Evolutionary conservation across 2,797 vertebrate species (phyloP).

Genomic region (Clamator glandarius): DNA sequence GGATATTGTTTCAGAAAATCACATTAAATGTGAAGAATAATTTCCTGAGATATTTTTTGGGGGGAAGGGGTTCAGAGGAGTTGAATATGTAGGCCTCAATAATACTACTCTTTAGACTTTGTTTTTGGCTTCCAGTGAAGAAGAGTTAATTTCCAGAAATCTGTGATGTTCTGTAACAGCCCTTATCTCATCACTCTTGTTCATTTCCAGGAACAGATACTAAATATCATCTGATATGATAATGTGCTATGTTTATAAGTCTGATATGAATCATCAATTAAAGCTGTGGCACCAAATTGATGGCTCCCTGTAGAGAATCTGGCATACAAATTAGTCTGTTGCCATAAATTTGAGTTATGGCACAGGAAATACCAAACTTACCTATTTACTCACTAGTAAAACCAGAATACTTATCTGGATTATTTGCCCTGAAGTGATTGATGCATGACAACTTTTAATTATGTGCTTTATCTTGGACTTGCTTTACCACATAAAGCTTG

Average conservation of each 20-base stretch:
- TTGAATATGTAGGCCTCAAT: not conserved
- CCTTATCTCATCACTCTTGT: slow-evolving; percentile 21
- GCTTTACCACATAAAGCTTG: not conserved
- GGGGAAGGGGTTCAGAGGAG: too few species aligned
- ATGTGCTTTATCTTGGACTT: not conserved
- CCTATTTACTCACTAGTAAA: not conserved
- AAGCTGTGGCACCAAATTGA: slow-evolving; percentile 33
- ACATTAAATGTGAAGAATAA: slow-evolving; percentile 5
- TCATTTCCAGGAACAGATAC: slow-evolving; percentile 53
- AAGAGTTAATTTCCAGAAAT: slow-evolving; percentile 29
- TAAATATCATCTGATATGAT: slow-evolving; percentile 40
- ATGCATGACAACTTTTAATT: not conserved
- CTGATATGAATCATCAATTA: slow-evolving; percentile 50
- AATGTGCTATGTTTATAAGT: slow-evolving; percentile 17
- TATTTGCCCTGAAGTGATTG: slow-evolving; percentile 34
- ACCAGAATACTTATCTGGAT: slow-evolving; percentile 17
- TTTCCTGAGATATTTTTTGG: not conserved
- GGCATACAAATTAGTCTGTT: slow-evolving; percentile 1
- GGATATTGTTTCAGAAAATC: not conserved
- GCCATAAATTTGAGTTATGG: slow-evolving; percentile 18
- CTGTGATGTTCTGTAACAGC: slow-evolving; percentile 1
- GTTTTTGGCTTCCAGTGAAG: slow-evolving; percentile 21
- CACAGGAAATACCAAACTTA: slow-evolving; percentile 44
- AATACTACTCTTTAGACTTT: not conserved
- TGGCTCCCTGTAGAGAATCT: not conserved